Percentiles rank a stretch among this genome's conserved stretches.
Conservation (phyloP, 2,888 invertebrate species). For the Ichneumon xanthorius region DNA sequence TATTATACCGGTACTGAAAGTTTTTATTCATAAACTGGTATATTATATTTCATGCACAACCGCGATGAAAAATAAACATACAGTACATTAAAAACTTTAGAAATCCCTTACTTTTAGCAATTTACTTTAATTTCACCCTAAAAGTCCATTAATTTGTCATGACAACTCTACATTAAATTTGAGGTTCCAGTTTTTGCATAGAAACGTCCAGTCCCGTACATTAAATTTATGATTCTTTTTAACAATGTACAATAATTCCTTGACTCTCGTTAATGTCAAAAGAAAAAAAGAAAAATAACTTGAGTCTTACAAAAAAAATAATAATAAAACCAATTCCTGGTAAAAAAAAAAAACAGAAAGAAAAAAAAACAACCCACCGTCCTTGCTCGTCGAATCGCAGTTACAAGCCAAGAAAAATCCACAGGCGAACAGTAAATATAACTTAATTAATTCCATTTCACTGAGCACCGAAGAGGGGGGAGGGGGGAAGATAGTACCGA, state of each 20-base stretch:
- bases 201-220: too few relatives aligned
- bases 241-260: neutral
- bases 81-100: too few relatives aligned
- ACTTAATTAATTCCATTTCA: conserved; percentile 67
- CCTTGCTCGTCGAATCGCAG: conserved; percentile 51
- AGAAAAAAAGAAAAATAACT: neutral
- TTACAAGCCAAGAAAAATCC: conserved; percentile 58
- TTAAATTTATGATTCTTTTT: neutral
- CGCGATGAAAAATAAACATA: too few relatives aligned
- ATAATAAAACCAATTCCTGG: neutral
- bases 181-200: too few relatives aligned
- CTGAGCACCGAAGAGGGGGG: neutral
- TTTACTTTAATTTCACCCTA: too few relatives aligned
- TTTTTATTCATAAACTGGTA: too few relatives aligned
- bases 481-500: neutral
- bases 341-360: too few relatives aligned
- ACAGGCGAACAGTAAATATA: conserved; percentile 62
- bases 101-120: too few relatives aligned
- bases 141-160: too few relatives aligned
- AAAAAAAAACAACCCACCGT: conserved; percentile 55
- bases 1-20: too few relatives aligned
- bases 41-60: too few relatives aligned
- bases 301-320: neutral
- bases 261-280: neutral
- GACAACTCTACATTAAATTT: too few relatives aligned